Evolutionary conservation across 2,797 vertebrate species (phyloP), one percentile per base, ranked within the genome.

Genomic region (Tapirus indicus): DNA sequence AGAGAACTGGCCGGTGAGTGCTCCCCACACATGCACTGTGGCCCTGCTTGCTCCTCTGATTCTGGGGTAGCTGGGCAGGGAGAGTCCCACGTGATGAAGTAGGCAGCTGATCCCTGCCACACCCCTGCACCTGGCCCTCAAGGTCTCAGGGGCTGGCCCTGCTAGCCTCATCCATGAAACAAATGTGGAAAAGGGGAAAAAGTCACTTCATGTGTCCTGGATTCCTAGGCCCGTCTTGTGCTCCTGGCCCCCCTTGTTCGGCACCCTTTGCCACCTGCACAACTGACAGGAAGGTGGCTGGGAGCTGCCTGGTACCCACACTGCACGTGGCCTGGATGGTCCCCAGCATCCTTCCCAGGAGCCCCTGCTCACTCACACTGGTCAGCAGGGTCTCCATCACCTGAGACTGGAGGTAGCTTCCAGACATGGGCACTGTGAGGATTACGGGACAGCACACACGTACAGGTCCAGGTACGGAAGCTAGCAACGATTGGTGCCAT

Each of bases 331-430:
- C 49, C 49, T 52, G 49, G 49, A 52, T 29, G 74, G 29, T 20
- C 72, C 27, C 72, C 27, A 18, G 27, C 49, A 35, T 18, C 75
- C 18, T 56, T 78, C 75, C 52, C 3, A 1, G 13, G 75, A 29
- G 11, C 49, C 52, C 47, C 47, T n/a, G 47, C 74, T 32, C 29
- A 6, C 47, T 4, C 10, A 32, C 16, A 13, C 44, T 35, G 3
- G 20, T 25, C n/a, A 25, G 49, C 12, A 23, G 77, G 11, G 21
- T 8, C 32, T 25, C 77, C n/a, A 4, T 56, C n/a, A 35, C 77
- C n/a, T 38, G 10, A 7, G 35, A 21, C n/a, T 17, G 1, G n/a
- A 35, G 0, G 7, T 21, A 5, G 27, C 75, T 56, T 2, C 20
- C n/a, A 21, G 32, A 41, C 20, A 10, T 0, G 8, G 54, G 54